Evolutionary conservation across 1,140 invertebrate species (phyloP).

Genomic region (Zophobas morio): DNA sequence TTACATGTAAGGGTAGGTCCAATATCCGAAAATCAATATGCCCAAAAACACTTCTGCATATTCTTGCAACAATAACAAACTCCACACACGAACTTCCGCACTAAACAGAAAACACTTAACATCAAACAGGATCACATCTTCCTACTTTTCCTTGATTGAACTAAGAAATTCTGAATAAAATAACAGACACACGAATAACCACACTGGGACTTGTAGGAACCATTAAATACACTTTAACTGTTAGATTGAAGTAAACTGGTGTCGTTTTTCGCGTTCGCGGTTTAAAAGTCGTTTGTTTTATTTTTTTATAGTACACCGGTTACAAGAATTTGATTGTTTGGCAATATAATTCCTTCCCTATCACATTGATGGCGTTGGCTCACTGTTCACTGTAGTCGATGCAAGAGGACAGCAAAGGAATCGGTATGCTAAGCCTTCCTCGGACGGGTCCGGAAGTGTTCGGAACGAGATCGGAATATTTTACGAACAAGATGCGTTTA

Average conservation of each 20-base stretch:
- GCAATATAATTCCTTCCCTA: constrained; percentile 13
- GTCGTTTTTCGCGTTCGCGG: constrained; percentile 1
- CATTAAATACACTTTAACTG: neutral
- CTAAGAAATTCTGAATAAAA: constrained; percentile 8
- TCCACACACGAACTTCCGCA: constrained; percentile 10
- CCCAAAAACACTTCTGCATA: constrained; percentile 14
- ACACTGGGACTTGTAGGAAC: neutral
- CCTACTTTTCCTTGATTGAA: neutral
- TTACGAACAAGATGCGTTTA: constrained; percentile 1
- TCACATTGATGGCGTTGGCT: constrained; percentile 27
- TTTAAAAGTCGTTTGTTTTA: constrained; percentile 8
- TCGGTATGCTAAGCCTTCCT: constrained; percentile 2
- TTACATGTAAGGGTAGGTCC: constrained; percentile 45
- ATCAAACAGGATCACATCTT: constrained; percentile 20
- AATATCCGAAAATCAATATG: constrained; percentile 47
- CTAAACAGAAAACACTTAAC: neutral
- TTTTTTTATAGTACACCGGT: constrained; percentile 18
- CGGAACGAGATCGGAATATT: neutral
- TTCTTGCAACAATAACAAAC: neutral
- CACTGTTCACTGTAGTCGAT: constrained; percentile 19
- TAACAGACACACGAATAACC: constrained; percentile 15
- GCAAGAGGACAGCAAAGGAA: constrained; percentile 9
- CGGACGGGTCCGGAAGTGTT: constrained; percentile 36
- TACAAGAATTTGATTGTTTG: constrained; percentile 32
- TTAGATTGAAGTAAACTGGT: neutral